Base-by-base conservation (phyloP, 2,797 vertebrate species). In the Prionace glauca region DNA sequence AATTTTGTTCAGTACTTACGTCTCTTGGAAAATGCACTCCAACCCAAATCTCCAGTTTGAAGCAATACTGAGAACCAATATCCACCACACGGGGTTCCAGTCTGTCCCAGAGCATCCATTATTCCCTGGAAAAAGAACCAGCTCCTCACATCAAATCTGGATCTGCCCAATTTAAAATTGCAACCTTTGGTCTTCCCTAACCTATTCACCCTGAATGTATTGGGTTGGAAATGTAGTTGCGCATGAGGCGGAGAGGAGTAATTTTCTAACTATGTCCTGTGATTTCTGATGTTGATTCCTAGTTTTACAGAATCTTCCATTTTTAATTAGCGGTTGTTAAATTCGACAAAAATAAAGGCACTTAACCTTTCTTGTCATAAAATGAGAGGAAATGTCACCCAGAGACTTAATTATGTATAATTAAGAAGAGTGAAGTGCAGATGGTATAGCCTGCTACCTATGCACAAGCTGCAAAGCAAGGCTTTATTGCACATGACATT, bases 401-500 rank as follows among this genome's bases (percentile, higher is more conserved):
- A 72, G 67, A 7, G 36, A 24, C 92, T 29, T 72, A 45, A 71
- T 41, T 20, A n/a, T 29, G 5, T 72, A 56, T 60, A 60, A 95
- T 95, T 95, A 74, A 95, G 71, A 74, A 74, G 69, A 94, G 71
- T 24, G 29, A 91, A 91, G 26, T 29, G 12, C 32, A n/a, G 88
- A 95, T 10, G n/a, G n/a, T 77, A 18, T 56, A 32, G 71, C 14
- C 50, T 95, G 45, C 3, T 56, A 95, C 74, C 45, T 50, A 16
- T 94, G 11, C 4, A 16, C 65, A 94, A 32, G 69, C 45, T 56
- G 12, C 45, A 74, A n/a, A 41, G 11, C 14, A 9, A 16, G 71
- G 32, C 24, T 60, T 56, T 56, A 77, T 95, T 50, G 71, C 32
- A 77, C 32, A 95, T 74, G 95, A 94, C 95, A 96, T 96, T 96